Evolutionary conservation across 2,797 vertebrate genomes (phyloP), one percentile per base, ranked within the genome.

Genomic region (Mionectes olivaceus): DNA sequence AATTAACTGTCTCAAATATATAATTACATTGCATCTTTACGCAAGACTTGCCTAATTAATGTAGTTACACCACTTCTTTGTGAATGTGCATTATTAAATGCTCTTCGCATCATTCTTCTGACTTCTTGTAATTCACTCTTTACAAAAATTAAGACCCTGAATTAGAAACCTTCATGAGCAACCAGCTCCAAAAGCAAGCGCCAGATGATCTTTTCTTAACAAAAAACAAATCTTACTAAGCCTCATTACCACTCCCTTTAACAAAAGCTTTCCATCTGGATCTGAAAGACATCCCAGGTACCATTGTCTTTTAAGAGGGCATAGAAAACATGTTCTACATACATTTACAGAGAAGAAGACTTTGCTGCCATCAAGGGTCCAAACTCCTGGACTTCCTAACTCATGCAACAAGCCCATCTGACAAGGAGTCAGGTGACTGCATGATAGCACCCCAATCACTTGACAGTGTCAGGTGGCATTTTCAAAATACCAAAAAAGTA

Each of bases 1-100:
- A 99, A 99, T 99, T 99, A 99, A 99, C 98, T 98, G 98, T 98
- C 98, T 99, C 98, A 98, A 98, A 99, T 99, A 98, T 99, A 99
- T 99, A 99, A 99, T 99, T 99, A 99, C 98, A 98, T 98, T 98
- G 98, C 98, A 99, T 99, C 99, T 99, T 99, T 99, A 99, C 98
- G 98, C 98, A 98, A 98, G 98, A 98, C 98, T 98, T 98, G 98
- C 98, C 98, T 98, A 98, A 98, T 99, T 99, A 98, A 98, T 98
- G 98, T 98, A 98, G 98, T 98, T 98, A 98, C 98, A 98, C 98
- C 97, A 97, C 97, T 98, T 98, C 98, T 98, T 99, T 99, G 98
- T 99, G 98, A 98, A 98, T 98, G 97, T 97, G 98, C 98, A 98
- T 99, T 99, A 99, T 99, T 98, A 99, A 98, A 99, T 98, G 98